Evolutionary conservation across 1,140 invertebrate genomes (phyloP).

Genomic region (Dendroctonus ponderosae): DNA sequence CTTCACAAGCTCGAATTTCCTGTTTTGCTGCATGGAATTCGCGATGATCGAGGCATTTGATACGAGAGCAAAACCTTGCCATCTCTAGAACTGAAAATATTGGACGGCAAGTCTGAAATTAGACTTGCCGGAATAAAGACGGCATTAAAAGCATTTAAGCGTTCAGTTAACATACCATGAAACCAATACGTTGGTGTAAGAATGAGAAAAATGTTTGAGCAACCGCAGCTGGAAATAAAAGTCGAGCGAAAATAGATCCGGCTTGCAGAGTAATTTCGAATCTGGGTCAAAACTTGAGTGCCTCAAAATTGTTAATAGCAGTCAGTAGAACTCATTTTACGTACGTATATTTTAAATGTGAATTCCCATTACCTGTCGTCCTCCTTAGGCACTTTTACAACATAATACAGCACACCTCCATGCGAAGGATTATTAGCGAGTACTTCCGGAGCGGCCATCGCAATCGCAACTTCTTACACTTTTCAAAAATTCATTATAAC

Average conservation of each 20-base stretch:
- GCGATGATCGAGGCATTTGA: too few species aligned
- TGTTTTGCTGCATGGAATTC: too few species aligned
- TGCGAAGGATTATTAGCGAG: conserved; percentile 56
- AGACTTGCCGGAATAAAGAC: too few species aligned
- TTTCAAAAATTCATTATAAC: too few species aligned
- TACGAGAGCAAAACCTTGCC: too few species aligned
- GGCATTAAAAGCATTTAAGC: conserved; percentile 3
- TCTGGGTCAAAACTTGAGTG: conserved; percentile 7
- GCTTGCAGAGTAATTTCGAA: neutral
- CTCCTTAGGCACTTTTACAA: conserved; percentile 56
- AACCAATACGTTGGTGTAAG: conserved; percentile 2
- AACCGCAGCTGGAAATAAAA: conserved; percentile 5
- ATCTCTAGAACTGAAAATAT: too few species aligned
- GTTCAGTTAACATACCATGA: conserved; percentile 3
- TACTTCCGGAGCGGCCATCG: conserved; percentile 27
- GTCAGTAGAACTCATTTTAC: too few species aligned
- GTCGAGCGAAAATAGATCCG: conserved; percentile 5
- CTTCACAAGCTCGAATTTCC: too few species aligned
- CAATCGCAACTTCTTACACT: too few species aligned
- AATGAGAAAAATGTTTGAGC: conserved; percentile 6
- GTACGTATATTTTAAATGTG: neutral
- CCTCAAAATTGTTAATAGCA: too few species aligned
- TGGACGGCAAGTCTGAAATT: too few species aligned
- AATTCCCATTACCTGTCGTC: conserved; percentile 31
- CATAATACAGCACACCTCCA: conserved; percentile 59